Evolutionary conservation across 2,797 vertebrate genomes (phyloP).

Genomic region (Sebastes nivosus): DNA sequence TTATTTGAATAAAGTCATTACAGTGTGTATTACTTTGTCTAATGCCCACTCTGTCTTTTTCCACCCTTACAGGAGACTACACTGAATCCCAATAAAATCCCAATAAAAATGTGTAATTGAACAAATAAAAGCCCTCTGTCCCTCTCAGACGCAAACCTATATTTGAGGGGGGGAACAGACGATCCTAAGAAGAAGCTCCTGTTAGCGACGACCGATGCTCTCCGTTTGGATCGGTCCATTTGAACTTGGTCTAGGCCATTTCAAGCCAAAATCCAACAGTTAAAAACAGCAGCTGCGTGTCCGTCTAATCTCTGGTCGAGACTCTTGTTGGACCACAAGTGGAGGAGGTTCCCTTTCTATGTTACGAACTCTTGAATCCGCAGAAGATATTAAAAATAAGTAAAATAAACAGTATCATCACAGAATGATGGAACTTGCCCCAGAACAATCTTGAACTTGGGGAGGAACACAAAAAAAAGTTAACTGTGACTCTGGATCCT

Average conservation of each 20-base stretch:
- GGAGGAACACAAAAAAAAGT: slow-evolving; percentile 4
- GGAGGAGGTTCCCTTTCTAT: neutral
- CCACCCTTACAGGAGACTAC: slow-evolving; percentile 69
- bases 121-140: slow-evolving; percentile 36
- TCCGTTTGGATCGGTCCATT: slow-evolving; percentile 24
- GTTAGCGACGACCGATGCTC: neutral
- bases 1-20: neutral
- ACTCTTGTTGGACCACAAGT: slow-evolving; percentile 23
- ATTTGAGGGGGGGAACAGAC: slow-evolving; percentile 33
- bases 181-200: slow-evolving; percentile 19
- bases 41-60: slow-evolving; percentile 8
- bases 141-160: slow-evolving; percentile 14
- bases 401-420: slow-evolving; percentile 11
- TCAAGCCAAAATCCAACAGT: slow-evolving; percentile 29
- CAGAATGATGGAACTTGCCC: slow-evolving; percentile 16
- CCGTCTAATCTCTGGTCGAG: neutral
- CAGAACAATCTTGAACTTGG: slow-evolving; percentile 16
- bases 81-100: slow-evolving; percentile 63
- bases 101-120: slow-evolving; percentile 61
- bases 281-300: slow-evolving; percentile 14
- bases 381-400: neutral
- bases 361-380: slow-evolving; percentile 16
- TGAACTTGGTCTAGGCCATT: slow-evolving; percentile 25
- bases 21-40: neutral
- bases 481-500: slow-evolving; percentile 52